Evolutionary conservation across 2,888 invertebrate species (phyloP), one percentile per base, ranked within the genome.

Genomic region (Agrotis puta): DNA sequence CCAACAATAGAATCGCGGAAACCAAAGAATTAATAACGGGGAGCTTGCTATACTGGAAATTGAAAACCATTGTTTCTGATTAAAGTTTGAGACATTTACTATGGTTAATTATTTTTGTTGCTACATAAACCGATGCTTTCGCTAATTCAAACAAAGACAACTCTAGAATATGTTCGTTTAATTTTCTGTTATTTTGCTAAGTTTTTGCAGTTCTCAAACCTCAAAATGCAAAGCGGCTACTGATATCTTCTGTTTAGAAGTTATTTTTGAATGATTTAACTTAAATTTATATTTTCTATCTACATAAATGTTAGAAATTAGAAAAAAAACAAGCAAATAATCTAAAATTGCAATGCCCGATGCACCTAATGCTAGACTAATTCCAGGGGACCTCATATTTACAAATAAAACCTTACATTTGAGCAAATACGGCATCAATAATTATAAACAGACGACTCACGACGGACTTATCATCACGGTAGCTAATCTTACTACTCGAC

Each of bases 11-110:
- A 85, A 81, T 66, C 77, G 70, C 65, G 64, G 43, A 69, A 84
- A 80, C 78, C 75, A 77, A 84, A 83, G 86, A 88, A 90, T 90
- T 88, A 87, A 89, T 89, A 87, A 86, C 74, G 58, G 83, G 74
- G 72, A 85, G 88, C 79, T 88, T 85, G 68, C 57, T 81, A 67
- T 87, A 39, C n/a, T 50, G 6, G 18, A 9, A 87, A 88, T 88
- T 75, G 86, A 88, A 90, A 88, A 81, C 85, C 83, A 88, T 89
- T 89, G 87, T 88, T 82, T 76, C 66, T 76, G 67, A 74, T 76
- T 77, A 76, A 67, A 51, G 5, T 24, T 22, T 59, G 45, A 47
- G 48, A 57, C 16, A 13, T 50, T 24, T 27, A 22, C 67, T 27
- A 27, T 27, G 1, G 24, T 62, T 20, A 2, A 20, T 20, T 22